These are phyloP conservation scores for Andricus grossulariae DNA, from an alignment of 1,140 invertebrate genomes.

Conservation along the genomic window DNA sequence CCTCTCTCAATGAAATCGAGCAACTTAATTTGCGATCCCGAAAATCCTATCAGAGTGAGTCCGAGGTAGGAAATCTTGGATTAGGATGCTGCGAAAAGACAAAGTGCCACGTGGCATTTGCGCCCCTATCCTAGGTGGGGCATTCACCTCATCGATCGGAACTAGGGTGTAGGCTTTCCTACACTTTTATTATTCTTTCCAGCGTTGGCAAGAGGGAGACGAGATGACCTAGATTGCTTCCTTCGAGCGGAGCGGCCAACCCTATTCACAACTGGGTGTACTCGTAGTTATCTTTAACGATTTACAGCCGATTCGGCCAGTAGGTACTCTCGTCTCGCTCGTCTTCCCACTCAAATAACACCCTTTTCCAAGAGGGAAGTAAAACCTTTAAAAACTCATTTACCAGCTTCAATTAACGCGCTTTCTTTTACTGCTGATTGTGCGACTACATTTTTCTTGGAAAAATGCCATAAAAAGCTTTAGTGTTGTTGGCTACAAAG, in stretches of 20 bases:
- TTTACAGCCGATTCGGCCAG: constrained; percentile 37
- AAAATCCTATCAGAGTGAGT: background rate
- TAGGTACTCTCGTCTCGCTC: background rate
- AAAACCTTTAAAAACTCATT: constrained; percentile 54
- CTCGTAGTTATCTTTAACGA: constrained; percentile 42
- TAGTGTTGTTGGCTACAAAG: too few species aligned
- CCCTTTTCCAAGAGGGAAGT: constrained; percentile 40
- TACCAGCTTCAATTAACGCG: constrained; percentile 28
- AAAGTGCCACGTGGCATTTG: constrained; percentile 16
- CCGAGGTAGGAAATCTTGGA: background rate
- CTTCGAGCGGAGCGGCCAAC: constrained; percentile 41
- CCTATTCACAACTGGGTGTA: constrained; percentile 39
- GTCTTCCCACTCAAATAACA: background rate
- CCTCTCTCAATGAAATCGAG: too few species aligned
- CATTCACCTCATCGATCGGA: constrained; percentile 58
- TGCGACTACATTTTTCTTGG: too few species aligned
- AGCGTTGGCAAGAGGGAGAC: constrained; percentile 45
- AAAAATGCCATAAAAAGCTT: too few species aligned
- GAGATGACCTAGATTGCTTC: constrained; percentile 52
- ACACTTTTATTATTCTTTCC: constrained; percentile 48
- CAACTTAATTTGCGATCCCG: too few species aligned
- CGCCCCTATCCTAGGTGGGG: constrained; percentile 45
- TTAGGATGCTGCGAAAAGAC: constrained; percentile 25
- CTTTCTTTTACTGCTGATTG: too few species aligned
- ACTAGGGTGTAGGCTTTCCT: constrained; percentile 23